These are phyloP conservation scores for Gadopsis marmoratus DNA, from an alignment of 2,797 vertebrate genomes.

Conservation along the genomic window DNA sequence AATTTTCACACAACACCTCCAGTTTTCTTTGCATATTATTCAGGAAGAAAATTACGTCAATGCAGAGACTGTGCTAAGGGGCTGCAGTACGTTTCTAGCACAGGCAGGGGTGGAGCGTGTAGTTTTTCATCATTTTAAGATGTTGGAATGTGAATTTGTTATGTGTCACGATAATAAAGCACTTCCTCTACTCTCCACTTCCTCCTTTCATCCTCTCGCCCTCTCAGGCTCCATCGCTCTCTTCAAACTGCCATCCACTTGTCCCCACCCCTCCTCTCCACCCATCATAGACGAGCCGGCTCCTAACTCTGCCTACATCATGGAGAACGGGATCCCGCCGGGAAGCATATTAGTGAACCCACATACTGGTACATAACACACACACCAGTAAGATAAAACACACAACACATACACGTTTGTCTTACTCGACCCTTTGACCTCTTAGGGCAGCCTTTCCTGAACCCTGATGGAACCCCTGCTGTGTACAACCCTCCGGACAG, in stretches of 20 bases:
- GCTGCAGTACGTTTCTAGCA: constrained; percentile 35
- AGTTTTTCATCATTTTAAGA: constrained; percentile 3
- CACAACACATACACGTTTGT: constrained; percentile 25
- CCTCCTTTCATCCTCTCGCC: neutral
- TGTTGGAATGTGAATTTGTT: constrained; percentile 39
- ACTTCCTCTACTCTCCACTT: constrained; percentile 9
- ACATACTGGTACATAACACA: constrained; percentile 88
- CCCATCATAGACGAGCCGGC: constrained; percentile 83
- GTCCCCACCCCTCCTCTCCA: constrained; percentile 73
- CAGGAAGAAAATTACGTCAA: constrained; percentile 49
- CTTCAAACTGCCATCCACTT: constrained; percentile 83
- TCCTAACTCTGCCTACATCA: constrained; percentile 89
- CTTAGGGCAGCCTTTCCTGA: constrained; percentile 95
- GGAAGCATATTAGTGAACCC: constrained; percentile 97
- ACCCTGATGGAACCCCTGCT: constrained; percentile 94
- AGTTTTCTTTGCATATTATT: constrained; percentile 59
- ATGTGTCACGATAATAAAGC: constrained; percentile 18
- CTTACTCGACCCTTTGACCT: constrained; percentile 44
- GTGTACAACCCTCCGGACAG: constrained; percentile 93
- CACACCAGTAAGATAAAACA: constrained; percentile 22
- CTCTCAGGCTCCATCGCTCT: constrained; percentile 85
- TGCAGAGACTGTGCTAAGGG: neutral
- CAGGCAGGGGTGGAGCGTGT: constrained; percentile 6
- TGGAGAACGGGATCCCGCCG: constrained; percentile 94
- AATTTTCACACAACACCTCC: constrained; percentile 78